A percentile compares a stretch with the other conserved stretches of the same genome.
These are phyloP conservation scores for Zaprionus obscuricornis DNA, from an alignment of 2,888 invertebrate genomes.

Conservation along the genomic window DNA sequence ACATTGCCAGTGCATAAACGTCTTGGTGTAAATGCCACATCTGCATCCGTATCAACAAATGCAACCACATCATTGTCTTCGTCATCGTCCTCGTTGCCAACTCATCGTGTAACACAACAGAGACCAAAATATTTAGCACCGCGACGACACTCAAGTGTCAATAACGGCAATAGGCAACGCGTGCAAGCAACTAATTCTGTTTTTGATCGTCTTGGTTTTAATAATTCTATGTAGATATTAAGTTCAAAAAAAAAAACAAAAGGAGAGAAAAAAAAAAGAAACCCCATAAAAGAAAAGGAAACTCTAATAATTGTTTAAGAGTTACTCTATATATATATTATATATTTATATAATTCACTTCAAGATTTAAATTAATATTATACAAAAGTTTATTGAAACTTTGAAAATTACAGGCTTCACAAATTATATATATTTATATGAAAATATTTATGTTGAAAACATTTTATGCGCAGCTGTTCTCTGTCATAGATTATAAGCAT, in stretches of 20 bases:
- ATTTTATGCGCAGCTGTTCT: too few species aligned
- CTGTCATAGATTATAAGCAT: too few species aligned
- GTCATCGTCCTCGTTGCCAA: too few species aligned
- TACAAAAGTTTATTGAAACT: too few species aligned
- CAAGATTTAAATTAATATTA: slow-evolving; percentile 7
- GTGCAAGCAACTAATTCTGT: slow-evolving; percentile 64
- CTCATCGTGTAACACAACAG: not conserved
- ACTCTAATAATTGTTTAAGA: slow-evolving; percentile 29
- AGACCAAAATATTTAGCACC: slow-evolving; percentile 22
- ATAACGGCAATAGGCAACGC: slow-evolving; percentile 41
- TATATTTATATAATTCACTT: slow-evolving; percentile 2
- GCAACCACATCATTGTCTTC: slow-evolving; percentile 1
- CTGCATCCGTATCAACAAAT: too few species aligned
- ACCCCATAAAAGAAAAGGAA: too few species aligned
- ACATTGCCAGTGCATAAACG: slow-evolving; percentile 79
- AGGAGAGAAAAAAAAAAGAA: too few species aligned
- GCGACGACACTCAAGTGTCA: slow-evolving; percentile 55
- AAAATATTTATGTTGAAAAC: too few species aligned
- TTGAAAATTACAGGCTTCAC: too few species aligned
- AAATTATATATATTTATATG: too few species aligned
- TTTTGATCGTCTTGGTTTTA: slow-evolving; percentile 81
- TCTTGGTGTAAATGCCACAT: slow-evolving; percentile 57
- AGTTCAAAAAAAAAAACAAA: not conserved
- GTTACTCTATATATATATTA: slow-evolving; percentile 16
- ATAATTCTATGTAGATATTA: slow-evolving; percentile 61